Evolutionary conservation across 2,797 vertebrate species (phyloP).

Genomic region (Xenops minutus): DNA sequence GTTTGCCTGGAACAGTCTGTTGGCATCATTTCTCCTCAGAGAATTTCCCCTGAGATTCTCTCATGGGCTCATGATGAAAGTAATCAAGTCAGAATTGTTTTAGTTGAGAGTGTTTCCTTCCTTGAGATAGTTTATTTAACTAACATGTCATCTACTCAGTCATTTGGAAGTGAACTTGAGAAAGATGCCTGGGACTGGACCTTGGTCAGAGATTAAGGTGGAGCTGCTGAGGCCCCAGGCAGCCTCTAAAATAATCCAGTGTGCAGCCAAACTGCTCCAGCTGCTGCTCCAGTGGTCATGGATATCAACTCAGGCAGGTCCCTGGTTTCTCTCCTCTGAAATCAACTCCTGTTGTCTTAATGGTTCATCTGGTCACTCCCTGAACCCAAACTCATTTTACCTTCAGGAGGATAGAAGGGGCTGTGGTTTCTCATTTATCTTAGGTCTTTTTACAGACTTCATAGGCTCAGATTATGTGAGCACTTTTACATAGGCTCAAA

Average conservation of each 20-base stretch:
- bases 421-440: neutral
- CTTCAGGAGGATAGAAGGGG: neutral
- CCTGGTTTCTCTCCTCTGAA: neutral
- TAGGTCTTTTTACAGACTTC: neutral
- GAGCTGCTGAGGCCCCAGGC: neutral
- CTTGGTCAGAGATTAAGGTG: neutral
- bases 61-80: neutral
- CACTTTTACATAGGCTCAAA: neutral
- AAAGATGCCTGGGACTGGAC: neutral
- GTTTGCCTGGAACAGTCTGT: neutral
- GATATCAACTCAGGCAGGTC: neutral
- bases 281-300: fast-evolving
- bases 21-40: neutral
- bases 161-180: neutral
- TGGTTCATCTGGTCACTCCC: neutral
- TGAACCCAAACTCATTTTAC: neutral
- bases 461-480: neutral
- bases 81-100: neutral
- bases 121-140: neutral
- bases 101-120: neutral
- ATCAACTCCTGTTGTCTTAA: neutral
- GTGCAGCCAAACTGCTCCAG: neutral
- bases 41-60: neutral
- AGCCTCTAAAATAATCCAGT: neutral
- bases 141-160: neutral